These are phyloP conservation scores for Leucopsar rothschildi DNA, from an alignment of 2,113 vertebrate species.

Conservation along the genomic window DNA sequence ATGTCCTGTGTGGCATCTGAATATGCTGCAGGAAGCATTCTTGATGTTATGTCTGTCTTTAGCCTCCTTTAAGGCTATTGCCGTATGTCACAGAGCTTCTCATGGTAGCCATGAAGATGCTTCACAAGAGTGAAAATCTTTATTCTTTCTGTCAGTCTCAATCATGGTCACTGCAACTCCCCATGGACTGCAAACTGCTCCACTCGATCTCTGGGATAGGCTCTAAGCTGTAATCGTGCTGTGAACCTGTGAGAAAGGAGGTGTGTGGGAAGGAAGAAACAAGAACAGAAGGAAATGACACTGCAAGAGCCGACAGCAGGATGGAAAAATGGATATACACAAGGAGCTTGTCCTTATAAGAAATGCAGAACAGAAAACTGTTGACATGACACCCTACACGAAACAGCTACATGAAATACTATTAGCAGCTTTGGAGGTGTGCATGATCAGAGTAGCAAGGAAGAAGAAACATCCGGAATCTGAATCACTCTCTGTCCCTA, in stretches of 20 bases:
- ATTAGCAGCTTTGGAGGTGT: background rate
- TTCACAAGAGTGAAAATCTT: background rate
- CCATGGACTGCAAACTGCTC: background rate
- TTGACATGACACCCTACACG: background rate
- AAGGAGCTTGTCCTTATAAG: background rate
- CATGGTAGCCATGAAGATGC: background rate
- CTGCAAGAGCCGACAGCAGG: background rate
- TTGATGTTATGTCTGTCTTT: background rate
- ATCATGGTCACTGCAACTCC: background rate
- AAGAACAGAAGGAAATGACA: constrained; percentile 1
- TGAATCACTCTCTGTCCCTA: background rate
- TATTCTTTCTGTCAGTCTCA: background rate
- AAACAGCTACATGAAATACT: background rate
- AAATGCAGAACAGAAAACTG: background rate
- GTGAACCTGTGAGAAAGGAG: background rate
- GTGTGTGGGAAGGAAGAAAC: constrained; percentile 17
- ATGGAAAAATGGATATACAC: background rate
- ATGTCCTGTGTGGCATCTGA: background rate
- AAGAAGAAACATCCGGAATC: constrained; percentile 15
- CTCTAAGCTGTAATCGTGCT: background rate
- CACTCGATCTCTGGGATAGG: background rate
- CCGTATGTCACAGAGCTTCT: background rate
- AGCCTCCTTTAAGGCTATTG: background rate
- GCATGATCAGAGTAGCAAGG: background rate
- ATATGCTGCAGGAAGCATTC: background rate